Base-by-base conservation (phyloP, 2,888 invertebrate genomes). In the Barypeithes pellucidus region DNA sequence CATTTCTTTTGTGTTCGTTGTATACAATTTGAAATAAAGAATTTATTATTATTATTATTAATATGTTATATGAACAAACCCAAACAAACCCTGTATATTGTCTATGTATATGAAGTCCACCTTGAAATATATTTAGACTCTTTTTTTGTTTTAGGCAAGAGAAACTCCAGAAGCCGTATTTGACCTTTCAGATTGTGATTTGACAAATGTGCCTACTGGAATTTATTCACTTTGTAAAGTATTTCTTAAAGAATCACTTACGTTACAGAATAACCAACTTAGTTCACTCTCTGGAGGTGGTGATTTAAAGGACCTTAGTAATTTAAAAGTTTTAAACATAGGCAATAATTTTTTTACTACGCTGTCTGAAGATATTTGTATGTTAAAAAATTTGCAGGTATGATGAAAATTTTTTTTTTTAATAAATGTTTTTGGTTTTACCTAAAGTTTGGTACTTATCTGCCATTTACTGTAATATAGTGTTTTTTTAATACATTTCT, bases 131-230 rank as follows among this genome's bases (percentile, higher is more conserved):
- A n/a, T n/a, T n/a, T n/a, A n/a, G n/a, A 18, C 20, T 60, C 57
- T 69, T 39, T 67, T 54, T 22, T 62, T 54, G 70, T 82, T 84
- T 70, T 82, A 92, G 92, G 91, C 92, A 39, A 87, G 90, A 80
- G 95, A 95, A 86, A 93, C 91, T 77, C 95, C 95, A 33, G 95
- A 95, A 84, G 91, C 93, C 67, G 88, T 91, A 73, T 95, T 94
- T 85, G 95, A 95, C 85, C 85, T 95, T 75, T 93, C 94, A 4
- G 92, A 92, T 77, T 95, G 95, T 85, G 90, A 91, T 82, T 86
- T 95, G 70, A 89, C 89, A 79, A 89, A 87, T 81, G 90, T 95
- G 66, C 95, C 95, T 43, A 88, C 91, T 73, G 94, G 94, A 74
- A 92, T 94, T 67, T 95, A 91, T 86, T 91, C 94, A 29, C 86